Conservation (phyloP, 2,888 invertebrate genomes). For the Dryomyza anilis region DNA sequence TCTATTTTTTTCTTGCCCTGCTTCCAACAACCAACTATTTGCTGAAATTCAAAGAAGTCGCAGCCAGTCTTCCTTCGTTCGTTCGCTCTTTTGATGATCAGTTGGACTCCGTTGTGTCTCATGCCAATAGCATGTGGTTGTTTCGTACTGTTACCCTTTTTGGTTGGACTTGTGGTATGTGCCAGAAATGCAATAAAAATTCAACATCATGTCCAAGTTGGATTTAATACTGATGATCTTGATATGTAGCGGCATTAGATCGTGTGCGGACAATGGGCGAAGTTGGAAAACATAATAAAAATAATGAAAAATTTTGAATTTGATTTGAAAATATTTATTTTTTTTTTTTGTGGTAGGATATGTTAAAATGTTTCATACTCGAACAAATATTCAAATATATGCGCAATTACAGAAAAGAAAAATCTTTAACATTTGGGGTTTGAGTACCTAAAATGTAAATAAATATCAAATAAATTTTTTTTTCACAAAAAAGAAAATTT, state of each 20-base stretch:
- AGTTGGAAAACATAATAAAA: not conserved
- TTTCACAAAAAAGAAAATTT: too few species aligned
- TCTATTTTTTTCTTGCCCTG: not conserved
- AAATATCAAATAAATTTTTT: too few species aligned
- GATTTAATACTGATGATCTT: not conserved
- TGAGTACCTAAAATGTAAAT: too few species aligned
- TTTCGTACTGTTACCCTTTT: not conserved
- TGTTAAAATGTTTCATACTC: too few species aligned
- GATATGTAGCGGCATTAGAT: not conserved
- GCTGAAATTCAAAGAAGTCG: not conserved
- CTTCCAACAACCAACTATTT: not conserved
- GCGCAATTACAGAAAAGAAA: too few species aligned
- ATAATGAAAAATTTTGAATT: not conserved
- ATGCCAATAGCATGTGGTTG: not conserved
- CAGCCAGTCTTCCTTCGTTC: not conserved
- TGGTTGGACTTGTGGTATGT: not conserved
- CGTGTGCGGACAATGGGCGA: not conserved
- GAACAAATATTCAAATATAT: too few species aligned
- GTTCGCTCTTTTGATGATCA: not conserved
- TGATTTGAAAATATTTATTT: too few species aligned
- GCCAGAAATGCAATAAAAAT: not conserved
- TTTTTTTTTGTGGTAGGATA: too few species aligned
- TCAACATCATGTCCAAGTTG: conserved; percentile 6
- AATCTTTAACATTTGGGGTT: too few species aligned
- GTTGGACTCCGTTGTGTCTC: conserved; percentile 13